phyloP scores from a whole-genome alignment of 2,888 invertebrate genomes.

The Ichneumoninae sp. region DNA sequence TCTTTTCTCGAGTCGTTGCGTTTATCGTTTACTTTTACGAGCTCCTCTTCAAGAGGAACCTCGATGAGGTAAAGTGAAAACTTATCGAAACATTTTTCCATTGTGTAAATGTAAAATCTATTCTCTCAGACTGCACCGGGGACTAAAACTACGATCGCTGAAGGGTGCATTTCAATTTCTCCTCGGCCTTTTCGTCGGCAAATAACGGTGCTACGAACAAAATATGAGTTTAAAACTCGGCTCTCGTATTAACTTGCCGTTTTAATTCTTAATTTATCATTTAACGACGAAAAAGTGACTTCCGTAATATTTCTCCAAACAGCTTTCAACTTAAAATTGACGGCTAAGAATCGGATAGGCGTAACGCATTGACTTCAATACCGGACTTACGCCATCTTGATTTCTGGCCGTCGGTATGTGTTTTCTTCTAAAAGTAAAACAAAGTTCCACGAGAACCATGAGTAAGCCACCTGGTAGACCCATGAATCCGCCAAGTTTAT shows the following conservation, averaged over 20 bases:
- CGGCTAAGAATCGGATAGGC: too few relatives aligned
- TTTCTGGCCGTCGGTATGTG: not conserved
- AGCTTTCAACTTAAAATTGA: not conserved
- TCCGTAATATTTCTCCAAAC: not conserved
- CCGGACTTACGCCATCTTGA: too few relatives aligned
- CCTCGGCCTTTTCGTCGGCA: not conserved
- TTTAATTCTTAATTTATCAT: not conserved
- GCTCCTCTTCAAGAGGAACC: not conserved
- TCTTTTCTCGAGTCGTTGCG: not conserved
- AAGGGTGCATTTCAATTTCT: slow-evolving; percentile 24
- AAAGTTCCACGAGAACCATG: not conserved
- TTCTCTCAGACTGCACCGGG: not conserved
- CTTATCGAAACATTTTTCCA: not conserved
- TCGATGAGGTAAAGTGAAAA: not conserved
- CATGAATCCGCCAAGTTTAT: slow-evolving; percentile 7
- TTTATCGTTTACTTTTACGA: not conserved
- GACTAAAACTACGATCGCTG: slow-evolving; percentile 3
- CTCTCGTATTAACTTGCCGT: slow-evolving; percentile 8
- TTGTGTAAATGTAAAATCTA: not conserved
- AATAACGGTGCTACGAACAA: slow-evolving; percentile 47
- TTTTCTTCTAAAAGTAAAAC: not conserved
- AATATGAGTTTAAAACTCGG: slow-evolving; percentile 25
- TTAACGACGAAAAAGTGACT: not conserved
- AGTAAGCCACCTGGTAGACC: too few relatives aligned
- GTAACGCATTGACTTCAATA: too few relatives aligned